Evolutionary conservation across 2,797 vertebrate species (phyloP), one percentile per base, ranked within the genome.

Genomic region (Betta splendens): DNA sequence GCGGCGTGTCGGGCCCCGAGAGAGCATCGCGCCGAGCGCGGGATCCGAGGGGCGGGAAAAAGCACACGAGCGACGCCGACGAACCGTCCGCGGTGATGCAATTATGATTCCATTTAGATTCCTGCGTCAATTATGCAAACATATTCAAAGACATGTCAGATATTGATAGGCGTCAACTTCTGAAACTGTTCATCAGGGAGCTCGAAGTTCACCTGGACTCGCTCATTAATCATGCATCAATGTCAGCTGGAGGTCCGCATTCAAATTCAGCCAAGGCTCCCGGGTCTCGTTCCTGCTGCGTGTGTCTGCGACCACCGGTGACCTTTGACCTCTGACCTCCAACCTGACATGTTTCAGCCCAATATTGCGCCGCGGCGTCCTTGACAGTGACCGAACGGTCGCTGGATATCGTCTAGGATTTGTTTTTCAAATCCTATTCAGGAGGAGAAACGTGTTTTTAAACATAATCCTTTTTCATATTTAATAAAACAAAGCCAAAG

Each of bases 71-170:
- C 54, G 38, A 47, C 54, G 47, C 56, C 45, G 51, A 75, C 18
- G 18, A 78, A 79, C 70, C 37, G 47, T 73, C 63, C 79, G 57
- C 82, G 65, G 77, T 88, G 87, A 85, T 76, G 86, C 84, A 87
- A 88, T 89, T 87, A 89, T 85, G 85, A 87, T 88, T 87, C 81
- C 84, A 87, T 88, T 87, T 88, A 79, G 82, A 81, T 78, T 63
- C 66, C 43, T 5, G 63, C 77, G 86, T 88, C 77, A 85, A 88
- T 89, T 89, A 88, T 89, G 86, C 85, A 90, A 86, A 90, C 76
- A 79, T 71, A 87, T 84, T 85, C 86, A 81, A 67, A 84, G 80
- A 78, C 83, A 79, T 75, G 87, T 87, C 87, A 89, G 86, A 90
- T 85, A 88, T 85, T 86, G 85, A 89, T 86, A 71, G 76, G 77